These are phyloP conservation scores for Anas capensis DNA, from an alignment of 2,797 vertebrate species.

Conservation along the genomic window DNA sequence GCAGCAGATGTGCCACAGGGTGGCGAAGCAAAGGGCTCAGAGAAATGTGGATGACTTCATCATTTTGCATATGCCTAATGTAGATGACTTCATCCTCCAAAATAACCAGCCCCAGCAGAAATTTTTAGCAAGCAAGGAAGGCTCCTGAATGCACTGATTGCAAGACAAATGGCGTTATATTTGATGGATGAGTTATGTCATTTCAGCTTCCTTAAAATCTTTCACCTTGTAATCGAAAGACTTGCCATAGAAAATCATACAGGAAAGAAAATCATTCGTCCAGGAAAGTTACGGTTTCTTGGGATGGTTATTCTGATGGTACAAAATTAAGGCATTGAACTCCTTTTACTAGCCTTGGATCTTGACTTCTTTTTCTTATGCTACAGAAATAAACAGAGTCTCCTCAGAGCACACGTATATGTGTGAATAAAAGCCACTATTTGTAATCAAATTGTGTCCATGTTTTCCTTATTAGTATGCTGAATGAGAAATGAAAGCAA, in stretches of 20 bases:
- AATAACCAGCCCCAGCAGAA: not conserved
- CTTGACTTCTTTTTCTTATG: not conserved
- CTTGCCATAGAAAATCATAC: not conserved
- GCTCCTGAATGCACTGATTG: not conserved
- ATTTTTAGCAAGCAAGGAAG: not conserved
- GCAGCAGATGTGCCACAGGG: not conserved
- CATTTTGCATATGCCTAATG: not conserved
- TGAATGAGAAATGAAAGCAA: not conserved
- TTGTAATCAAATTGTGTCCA: fast-evolving
- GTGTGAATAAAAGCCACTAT: not conserved
- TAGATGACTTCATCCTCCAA: not conserved
- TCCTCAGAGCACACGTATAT: not conserved
- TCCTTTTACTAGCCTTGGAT: not conserved
- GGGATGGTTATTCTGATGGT: not conserved
- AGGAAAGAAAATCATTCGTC: not conserved
- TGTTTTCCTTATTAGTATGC: not conserved
- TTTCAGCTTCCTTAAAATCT: not conserved
- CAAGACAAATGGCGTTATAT: not conserved
- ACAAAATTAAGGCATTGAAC: not conserved
- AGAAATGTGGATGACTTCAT: not conserved
- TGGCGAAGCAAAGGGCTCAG: not conserved
- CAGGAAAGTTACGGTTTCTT: not conserved
- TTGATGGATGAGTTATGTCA: not conserved
- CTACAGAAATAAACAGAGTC: not conserved
- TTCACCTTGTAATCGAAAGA: not conserved